Evolutionary conservation across 2,797 vertebrate genomes (phyloP).

Genomic region (Arremon aurantiirostris): DNA sequence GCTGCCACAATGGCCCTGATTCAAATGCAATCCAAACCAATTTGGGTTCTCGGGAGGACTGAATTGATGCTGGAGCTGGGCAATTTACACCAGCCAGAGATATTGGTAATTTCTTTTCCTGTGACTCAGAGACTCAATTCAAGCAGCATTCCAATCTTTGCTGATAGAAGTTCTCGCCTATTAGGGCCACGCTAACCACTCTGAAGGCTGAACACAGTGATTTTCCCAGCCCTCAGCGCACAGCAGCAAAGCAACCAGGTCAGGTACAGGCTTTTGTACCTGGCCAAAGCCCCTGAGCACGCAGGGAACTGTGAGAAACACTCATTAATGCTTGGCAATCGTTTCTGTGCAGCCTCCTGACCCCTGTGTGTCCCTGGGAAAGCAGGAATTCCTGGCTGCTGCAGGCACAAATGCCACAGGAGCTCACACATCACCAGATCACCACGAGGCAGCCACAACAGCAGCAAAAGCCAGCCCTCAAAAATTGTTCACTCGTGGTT

Average conservation of each 20-base stretch:
- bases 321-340: not conserved
- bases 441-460: not conserved
- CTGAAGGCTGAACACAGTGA: not conserved
- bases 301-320: fast-evolving
- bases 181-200: not conserved
- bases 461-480: not conserved
- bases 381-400: not conserved
- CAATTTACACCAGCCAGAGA: not conserved
- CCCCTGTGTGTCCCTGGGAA: not conserved
- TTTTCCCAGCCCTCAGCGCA: not conserved
- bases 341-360: not conserved
- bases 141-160: not conserved
- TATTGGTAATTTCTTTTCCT: not conserved
- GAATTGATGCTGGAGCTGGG: not conserved
- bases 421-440: not conserved
- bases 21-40: constrained; percentile 11
- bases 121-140: not conserved
- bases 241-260: not conserved
- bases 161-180: not conserved
- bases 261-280: not conserved
- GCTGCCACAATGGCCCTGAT: not conserved
- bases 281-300: not conserved
- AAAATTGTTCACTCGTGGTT: constrained; percentile 18
- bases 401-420: not conserved
- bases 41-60: not conserved